phyloP scores from a whole-genome alignment of 1,140 invertebrate genomes.

The Saccostrea cuccullata region DNA sequence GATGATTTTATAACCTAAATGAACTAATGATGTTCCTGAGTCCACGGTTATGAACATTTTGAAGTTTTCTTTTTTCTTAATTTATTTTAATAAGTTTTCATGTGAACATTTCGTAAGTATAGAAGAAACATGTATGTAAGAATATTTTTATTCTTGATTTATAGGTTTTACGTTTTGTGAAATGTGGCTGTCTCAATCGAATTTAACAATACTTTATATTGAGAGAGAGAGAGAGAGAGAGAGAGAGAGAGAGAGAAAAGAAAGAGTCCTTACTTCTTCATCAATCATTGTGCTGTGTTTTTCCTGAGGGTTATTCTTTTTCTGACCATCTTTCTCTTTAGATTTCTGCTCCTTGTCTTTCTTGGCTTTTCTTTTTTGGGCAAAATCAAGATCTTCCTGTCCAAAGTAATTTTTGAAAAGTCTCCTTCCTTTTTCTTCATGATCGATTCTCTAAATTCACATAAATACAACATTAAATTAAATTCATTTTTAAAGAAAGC shows the following conservation, averaged over 20 bases:
- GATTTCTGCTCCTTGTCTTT: neutral
- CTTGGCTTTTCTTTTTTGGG: neutral
- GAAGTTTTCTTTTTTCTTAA: too few relatives aligned
- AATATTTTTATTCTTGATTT: neutral
- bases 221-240: neutral
- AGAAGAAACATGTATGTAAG: too few relatives aligned
- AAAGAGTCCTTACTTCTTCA: neutral
- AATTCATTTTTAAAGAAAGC: neutral
- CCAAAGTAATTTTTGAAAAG: neutral
- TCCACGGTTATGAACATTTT: too few relatives aligned
- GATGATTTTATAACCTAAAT: too few relatives aligned
- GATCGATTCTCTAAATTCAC: neutral
- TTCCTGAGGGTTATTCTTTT: neutral
- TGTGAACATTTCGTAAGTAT: too few relatives aligned
- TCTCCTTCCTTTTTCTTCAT: neutral
- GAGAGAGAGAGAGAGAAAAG: neutral
- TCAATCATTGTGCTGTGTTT: neutral
- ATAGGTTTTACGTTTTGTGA: too few relatives aligned
- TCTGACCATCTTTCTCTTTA: neutral
- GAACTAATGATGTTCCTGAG: too few relatives aligned
- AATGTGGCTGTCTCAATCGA: too few relatives aligned
- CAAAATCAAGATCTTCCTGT: neutral
- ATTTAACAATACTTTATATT: neutral
- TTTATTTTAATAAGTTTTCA: too few relatives aligned
- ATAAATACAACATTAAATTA: neutral